phyloP scores from a whole-genome alignment of 2,797 vertebrate species.

The Gobio occitaniae region DNA sequence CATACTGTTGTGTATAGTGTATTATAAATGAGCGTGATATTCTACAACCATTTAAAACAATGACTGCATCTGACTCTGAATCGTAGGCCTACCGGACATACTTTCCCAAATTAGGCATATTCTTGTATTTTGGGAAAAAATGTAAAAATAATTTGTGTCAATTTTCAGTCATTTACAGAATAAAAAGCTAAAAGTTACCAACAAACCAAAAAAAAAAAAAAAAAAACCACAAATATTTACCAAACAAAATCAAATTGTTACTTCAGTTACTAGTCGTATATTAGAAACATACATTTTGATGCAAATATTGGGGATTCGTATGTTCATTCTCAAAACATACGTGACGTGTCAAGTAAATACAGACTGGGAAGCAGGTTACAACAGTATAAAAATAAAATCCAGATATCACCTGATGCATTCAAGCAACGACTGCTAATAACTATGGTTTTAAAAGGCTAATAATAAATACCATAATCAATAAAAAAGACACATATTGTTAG shows the following conservation, averaged over 20 bases:
- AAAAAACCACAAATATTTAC: constrained; percentile 53
- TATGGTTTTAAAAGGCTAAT: constrained; percentile 61
- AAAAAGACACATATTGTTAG: constrained; percentile 71
- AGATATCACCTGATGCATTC: constrained; percentile 67
- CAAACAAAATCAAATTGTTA: constrained; percentile 39
- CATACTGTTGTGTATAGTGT: constrained; percentile 60
- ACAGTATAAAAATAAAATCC: constrained; percentile 57
- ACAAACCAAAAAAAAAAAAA: not conserved
- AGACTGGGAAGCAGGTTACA: constrained; percentile 58
- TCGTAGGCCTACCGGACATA: constrained; percentile 67
- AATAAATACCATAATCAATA: constrained; percentile 82
- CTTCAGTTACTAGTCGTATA: constrained; percentile 54
- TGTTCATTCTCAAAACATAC: constrained; percentile 63
- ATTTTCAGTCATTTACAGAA: constrained; percentile 72
- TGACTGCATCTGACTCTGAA: constrained; percentile 78
- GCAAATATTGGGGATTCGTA: constrained; percentile 67
- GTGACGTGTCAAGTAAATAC: constrained; percentile 53
- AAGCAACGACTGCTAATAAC: constrained; percentile 59
- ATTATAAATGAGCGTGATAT: constrained; percentile 64
- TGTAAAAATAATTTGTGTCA: constrained; percentile 73
- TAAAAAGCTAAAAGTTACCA: constrained; percentile 42
- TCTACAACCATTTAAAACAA: constrained; percentile 90
- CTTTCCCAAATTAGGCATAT: constrained; percentile 67
- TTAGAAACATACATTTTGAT: constrained; percentile 56
- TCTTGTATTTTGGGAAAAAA: constrained; percentile 63